Percentiles rank a stretch among this genome's conserved stretches.
Conservation (phyloP, 2,888 invertebrate genomes). For the Choristoneura rosaceana region DNA sequence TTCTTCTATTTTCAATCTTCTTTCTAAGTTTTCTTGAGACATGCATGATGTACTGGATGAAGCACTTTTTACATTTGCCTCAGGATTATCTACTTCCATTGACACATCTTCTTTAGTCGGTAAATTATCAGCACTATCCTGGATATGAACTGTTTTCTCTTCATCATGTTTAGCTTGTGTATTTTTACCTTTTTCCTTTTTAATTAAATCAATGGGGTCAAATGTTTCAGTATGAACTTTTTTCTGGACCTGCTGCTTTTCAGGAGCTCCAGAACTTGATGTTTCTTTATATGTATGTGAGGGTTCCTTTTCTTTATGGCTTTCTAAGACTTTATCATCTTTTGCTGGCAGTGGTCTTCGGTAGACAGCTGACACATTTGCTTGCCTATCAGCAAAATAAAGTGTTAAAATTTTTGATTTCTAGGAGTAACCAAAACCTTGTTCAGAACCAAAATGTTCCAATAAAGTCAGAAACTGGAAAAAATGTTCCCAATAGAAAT, state of each 20-base stretch:
- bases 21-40: constrained; percentile 66
- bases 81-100: constrained; percentile 40
- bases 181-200: constrained; percentile 51
- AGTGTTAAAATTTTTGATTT: too few species aligned
- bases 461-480: too few species aligned
- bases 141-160: constrained; percentile 33
- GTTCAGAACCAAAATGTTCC: too few species aligned
- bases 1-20: constrained; percentile 75
- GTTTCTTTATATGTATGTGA: constrained; percentile 42
- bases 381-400: constrained; percentile 82
- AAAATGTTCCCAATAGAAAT: too few species aligned
- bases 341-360: constrained; percentile 58
- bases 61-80: constrained; percentile 31
- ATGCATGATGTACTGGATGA: constrained; percentile 47
- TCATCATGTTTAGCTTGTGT: constrained; percentile 37
- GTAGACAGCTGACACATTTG: constrained; percentile 88
- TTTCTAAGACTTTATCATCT: constrained; percentile 27
- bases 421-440: too few species aligned
- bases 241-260: constrained; percentile 29
- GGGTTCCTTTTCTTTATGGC: constrained; percentile 29
- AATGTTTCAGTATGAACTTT: constrained; percentile 47
- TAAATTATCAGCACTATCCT: constrained; percentile 41
- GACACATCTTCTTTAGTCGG: constrained; percentile 29
- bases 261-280: constrained; percentile 49
- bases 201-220: constrained; percentile 60